phyloP scores from a whole-genome alignment of 2,113 vertebrate species.

The Python bivittatus region DNA sequence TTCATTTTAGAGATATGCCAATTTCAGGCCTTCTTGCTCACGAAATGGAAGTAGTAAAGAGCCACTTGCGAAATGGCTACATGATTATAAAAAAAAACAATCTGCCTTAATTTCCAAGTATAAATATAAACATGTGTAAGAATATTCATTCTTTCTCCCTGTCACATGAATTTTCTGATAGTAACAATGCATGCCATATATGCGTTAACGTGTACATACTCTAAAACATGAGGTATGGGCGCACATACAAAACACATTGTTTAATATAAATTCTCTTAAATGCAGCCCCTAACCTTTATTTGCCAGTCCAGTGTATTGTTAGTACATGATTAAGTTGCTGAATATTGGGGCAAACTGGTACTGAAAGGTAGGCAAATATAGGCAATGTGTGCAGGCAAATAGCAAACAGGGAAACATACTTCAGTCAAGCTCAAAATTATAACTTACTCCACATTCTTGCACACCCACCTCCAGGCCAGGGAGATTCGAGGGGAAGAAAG shows the following conservation, averaged over 20 bases:
- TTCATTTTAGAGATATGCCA: neutral
- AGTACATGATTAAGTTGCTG: neutral
- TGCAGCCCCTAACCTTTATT: too few species aligned
- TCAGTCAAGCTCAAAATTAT: neutral
- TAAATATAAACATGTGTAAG: neutral
- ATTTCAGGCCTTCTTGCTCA: neutral
- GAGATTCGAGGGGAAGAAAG: neutral
- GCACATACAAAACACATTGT: too few species aligned
- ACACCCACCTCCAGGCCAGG: neutral
- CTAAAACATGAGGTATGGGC: too few species aligned
- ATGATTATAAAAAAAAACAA: neutral
- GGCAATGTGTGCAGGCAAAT: neutral
- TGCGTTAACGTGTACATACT: too few species aligned
- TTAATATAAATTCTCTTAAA: too few species aligned
- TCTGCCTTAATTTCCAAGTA: neutral
- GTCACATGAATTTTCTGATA: too few species aligned
- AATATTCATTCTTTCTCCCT: too few species aligned
- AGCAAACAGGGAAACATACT: neutral
- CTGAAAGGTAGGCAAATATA: neutral
- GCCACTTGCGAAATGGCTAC: neutral
- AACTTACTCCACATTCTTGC: neutral
- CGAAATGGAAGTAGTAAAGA: neutral
- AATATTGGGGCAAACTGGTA: neutral
- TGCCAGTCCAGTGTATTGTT: neutral
- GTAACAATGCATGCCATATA: too few species aligned